Evolutionary conservation across 1,140 invertebrate genomes (phyloP), one percentile per base, ranked within the genome.

Genomic region (Aporrectodea caliginosa): DNA sequence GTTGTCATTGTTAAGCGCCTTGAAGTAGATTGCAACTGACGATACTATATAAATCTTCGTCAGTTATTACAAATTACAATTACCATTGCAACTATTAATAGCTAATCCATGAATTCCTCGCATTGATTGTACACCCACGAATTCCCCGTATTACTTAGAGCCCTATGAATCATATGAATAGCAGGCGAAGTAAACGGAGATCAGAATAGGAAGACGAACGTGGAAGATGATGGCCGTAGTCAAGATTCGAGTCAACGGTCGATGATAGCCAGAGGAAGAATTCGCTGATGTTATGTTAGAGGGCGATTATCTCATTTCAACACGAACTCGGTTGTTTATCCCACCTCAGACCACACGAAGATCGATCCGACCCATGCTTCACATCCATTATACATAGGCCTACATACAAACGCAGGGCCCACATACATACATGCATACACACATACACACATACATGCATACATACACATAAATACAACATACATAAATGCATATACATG

Each of bases 401-500:
- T n/a, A 30, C 35, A 75, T 33, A 73, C 1, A 6, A 34, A 27
- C 30, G 31, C 27, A 30, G 2, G 22, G 2, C 29, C 27, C 32
- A 34, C 31, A 34, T 32, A 34, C 35, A 34, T 14, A 35, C 27
- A n/a, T 16, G 29, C 31, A 75, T 14, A 75, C 74, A 33, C 27
- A 75, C 74, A 1, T 34, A 74, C 32, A 29, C 73, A 27, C 16
- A 74, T 16, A 29, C 73, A 33, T 74, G 32, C 73, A 74, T 2
- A 74, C 73, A 27, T 68, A 68, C 58, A 68, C 58, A 27, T 68
- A 27, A 16, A 27, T 68, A 68, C 58, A 68, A 27, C 27, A 27
- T 68, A 68, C 58, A 68, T 27, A 27, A 16, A 27, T 27, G 58
- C 27, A 68, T 27, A 68, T 16, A 68, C 14, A 14, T 16, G 14